Percentiles rank a stretch among this genome's conserved stretches.
Conservation (phyloP, 2,113 vertebrate genomes). For the Xiphias gladius region DNA sequence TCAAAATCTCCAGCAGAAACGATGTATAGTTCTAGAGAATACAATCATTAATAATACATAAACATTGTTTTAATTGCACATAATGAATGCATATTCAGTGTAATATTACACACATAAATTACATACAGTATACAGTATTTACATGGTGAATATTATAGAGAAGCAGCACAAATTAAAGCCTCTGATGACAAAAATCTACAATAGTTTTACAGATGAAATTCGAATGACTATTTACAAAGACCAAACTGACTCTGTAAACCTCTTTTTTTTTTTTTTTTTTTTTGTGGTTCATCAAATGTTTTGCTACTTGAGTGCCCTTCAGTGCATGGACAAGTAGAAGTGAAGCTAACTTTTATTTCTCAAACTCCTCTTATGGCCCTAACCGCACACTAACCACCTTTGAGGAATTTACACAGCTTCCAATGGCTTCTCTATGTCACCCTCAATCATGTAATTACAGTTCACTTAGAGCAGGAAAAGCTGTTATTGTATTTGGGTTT, state of each 20-base stretch:
- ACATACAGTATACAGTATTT: constrained; percentile 17
- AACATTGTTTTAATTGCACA: constrained; percentile 35
- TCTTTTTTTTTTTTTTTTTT: constrained; percentile 6
- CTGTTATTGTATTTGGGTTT: neutral
- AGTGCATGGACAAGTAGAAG: constrained; percentile 7
- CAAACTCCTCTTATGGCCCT: constrained; percentile 12
- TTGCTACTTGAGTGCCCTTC: neutral
- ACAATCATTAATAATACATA: constrained; percentile 38
- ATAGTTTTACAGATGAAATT: constrained; percentile 9
- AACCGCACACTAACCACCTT: constrained; percentile 5
- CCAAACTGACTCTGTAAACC: constrained; percentile 1
- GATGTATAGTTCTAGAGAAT: constrained; percentile 15
- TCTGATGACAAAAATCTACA: neutral
- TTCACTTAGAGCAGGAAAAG: constrained; percentile 13
- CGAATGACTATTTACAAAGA: constrained; percentile 12
- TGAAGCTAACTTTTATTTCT: constrained; percentile 36
- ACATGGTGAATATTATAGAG: constrained; percentile 21
- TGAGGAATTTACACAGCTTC: constrained; percentile 19
- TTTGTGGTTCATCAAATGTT: constrained; percentile 2
- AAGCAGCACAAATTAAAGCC: constrained; percentile 1
- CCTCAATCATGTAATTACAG: constrained; percentile 6
- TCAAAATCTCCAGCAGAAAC: constrained; percentile 39
- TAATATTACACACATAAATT: neutral
- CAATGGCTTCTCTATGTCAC: constrained; percentile 7
- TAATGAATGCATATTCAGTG: constrained; percentile 35